Conservation (phyloP, 2,888 invertebrate genomes). For the Drosophila dives region DNA sequence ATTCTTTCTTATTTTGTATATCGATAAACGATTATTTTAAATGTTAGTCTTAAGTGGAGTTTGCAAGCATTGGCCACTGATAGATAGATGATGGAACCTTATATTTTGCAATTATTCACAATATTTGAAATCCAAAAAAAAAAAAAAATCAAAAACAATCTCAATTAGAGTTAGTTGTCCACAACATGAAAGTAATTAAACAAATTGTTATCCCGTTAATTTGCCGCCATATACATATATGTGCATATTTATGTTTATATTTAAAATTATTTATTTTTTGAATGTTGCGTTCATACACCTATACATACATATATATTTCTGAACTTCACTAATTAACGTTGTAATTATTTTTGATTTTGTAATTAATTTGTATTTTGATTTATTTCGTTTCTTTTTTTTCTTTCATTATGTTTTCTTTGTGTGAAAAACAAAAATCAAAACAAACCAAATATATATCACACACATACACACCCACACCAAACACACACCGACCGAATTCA, state of each 20-base stretch:
- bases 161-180: conserved; percentile 3
- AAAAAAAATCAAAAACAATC: background rate
- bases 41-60: conserved; percentile 55
- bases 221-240: conserved; percentile 11
- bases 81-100: conserved; percentile 25
- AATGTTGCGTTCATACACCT: conserved; percentile 26
- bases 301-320: conserved; percentile 5
- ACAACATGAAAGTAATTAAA: conserved; percentile 11
- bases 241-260: background rate
- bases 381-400: conserved; percentile 64
- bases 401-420: conserved; percentile 70
- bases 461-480: conserved; percentile 1
- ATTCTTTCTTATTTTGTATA: conserved; percentile 28
- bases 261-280: conserved; percentile 28
- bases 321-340: conserved; percentile 41
- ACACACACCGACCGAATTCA: conserved; percentile 41
- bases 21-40: conserved; percentile 26
- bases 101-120: background rate
- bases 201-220: conserved; percentile 15
- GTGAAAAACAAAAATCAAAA: conserved; percentile 60
- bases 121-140: conserved; percentile 6
- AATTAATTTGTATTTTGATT: conserved; percentile 73
- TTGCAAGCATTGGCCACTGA: conserved; percentile 44
- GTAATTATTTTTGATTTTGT: conserved; percentile 57
- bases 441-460: conserved; percentile 22